These are phyloP conservation scores for Lissocephala sabroskyi DNA, from an alignment of 2,888 invertebrate genomes.

Conservation along the genomic window DNA sequence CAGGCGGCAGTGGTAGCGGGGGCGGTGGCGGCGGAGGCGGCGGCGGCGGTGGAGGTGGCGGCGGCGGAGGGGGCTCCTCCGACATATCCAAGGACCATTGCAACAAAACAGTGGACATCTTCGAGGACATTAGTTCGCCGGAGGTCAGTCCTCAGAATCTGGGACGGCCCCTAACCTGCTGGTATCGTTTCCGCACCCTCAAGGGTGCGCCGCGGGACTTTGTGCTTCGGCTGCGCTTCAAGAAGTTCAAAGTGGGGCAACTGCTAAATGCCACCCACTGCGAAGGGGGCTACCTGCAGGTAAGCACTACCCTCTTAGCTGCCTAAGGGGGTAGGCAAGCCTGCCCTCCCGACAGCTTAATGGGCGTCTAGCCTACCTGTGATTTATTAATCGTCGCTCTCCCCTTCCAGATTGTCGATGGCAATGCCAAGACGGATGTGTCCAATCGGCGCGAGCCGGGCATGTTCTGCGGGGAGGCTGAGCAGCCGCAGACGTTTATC, in stretches of 20 bases:
- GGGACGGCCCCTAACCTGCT: conserved; percentile 90
- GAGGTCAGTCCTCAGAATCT: conserved; percentile 86
- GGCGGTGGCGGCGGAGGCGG: conserved; percentile 35
- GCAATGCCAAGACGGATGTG: conserved; percentile 90
- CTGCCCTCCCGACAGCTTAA: conserved; percentile 46
- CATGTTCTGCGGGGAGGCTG: conserved; percentile 93
- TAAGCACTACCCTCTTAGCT: too few relatives aligned
- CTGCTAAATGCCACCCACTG: conserved; percentile 90
- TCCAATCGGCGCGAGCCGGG: conserved; percentile 91
- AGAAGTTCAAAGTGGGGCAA: conserved; percentile 93
- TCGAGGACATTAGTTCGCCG: conserved; percentile 92
- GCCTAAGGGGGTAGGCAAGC: conserved; percentile 76
- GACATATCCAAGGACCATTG: conserved; percentile 82
- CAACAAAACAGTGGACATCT: conserved; percentile 94
- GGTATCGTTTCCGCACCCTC: conserved; percentile 91
- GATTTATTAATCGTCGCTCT: too few relatives aligned
- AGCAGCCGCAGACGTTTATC: conserved; percentile 94
- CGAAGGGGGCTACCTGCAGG: conserved; percentile 91
- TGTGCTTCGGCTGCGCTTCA: conserved; percentile 90
- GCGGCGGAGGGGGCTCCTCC: conserved; percentile 56
- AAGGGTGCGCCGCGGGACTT: conserved; percentile 91
- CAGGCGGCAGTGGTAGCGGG: conserved; percentile 52
- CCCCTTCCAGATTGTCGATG: conserved; percentile 85
- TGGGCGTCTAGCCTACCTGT: conserved; percentile 35
- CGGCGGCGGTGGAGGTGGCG: conserved; percentile 38